A percentile compares a stretch with the other conserved stretches of the same genome.
phyloP scores from a whole-genome alignment of 2,888 invertebrate species.

The Sepioteuthis lessoniana region DNA sequence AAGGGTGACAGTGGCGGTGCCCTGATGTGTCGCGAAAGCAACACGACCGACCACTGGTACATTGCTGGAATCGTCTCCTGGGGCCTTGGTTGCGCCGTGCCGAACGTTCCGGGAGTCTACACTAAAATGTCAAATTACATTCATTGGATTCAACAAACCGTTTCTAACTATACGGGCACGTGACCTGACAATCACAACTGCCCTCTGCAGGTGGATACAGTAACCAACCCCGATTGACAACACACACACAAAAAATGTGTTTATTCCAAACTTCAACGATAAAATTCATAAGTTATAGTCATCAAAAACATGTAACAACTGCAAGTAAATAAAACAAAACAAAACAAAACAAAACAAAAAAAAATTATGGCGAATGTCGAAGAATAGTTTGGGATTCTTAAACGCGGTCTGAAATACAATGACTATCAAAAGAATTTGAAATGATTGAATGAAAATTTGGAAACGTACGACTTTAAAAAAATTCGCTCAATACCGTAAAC shows the following conservation, averaged over 20 bases:
- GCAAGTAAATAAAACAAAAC: neutral
- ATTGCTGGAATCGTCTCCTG: constrained; percentile 71
- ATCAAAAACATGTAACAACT: neutral
- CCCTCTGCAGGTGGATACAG: neutral
- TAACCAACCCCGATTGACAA: neutral
- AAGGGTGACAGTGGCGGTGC: constrained; percentile 75
- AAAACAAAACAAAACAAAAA: neutral
- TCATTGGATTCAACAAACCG: constrained; percentile 64
- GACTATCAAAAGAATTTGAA: neutral
- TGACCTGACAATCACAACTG: neutral
- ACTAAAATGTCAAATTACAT: constrained; percentile 69
- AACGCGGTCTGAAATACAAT: neutral
- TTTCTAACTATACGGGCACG: constrained; percentile 54
- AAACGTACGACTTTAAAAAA: neutral
- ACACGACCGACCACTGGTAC: constrained; percentile 62
- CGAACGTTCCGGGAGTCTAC: constrained; percentile 72
- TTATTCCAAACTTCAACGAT: neutral
- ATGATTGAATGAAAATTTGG: neutral
- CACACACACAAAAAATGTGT: neutral
- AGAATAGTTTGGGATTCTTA: neutral
- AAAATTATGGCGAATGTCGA: neutral
- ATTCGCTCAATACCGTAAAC: neutral
- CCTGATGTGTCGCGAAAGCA: constrained; percentile 65
- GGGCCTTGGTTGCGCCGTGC: constrained; percentile 73
- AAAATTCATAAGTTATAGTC: neutral